Percentiles rank a stretch among this genome's conserved stretches.
Conservation (phyloP, 2,888 invertebrate genomes). For the Drosophila prolongata region DNA sequence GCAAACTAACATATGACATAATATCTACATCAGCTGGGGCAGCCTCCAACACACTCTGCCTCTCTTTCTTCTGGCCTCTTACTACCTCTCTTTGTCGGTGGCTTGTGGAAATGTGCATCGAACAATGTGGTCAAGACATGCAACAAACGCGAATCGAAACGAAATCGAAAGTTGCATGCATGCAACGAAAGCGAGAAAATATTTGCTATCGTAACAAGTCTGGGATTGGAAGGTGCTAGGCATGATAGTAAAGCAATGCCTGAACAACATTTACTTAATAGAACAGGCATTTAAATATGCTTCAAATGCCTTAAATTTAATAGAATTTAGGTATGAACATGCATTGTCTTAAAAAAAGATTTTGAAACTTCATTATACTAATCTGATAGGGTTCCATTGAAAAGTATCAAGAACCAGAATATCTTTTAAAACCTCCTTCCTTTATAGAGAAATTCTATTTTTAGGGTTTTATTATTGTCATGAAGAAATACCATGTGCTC, state of each 20-base stretch:
- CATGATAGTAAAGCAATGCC: conserved; percentile 12
- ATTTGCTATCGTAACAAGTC: conserved; percentile 68
- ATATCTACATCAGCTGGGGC: conserved; percentile 57
- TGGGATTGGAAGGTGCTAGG: conserved; percentile 25
- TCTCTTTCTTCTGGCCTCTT: conserved; percentile 13
- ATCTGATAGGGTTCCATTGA: too few species aligned
- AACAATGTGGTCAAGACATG: conserved; percentile 78
- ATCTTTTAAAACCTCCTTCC: too few species aligned
- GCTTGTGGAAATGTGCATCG: conserved; percentile 50
- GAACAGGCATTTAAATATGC: neutral
- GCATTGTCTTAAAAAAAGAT: too few species aligned
- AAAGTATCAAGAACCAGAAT: too few species aligned
- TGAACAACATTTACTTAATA: neutral
- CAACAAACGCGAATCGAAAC: conserved; percentile 75
- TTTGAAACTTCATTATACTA: too few species aligned
- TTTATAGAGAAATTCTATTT: too few species aligned
- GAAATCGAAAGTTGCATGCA: conserved; percentile 79
- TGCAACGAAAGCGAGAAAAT: conserved; percentile 48
- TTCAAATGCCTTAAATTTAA: too few species aligned
- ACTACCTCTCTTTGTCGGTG: conserved; percentile 15
- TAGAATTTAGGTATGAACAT: too few species aligned
- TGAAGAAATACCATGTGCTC: too few species aligned
- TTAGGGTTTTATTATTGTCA: too few species aligned
- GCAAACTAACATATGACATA: conserved; percentile 76
- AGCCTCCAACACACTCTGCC: conserved; percentile 53